A percentile compares a stretch with the other conserved stretches of the same genome.
These are phyloP conservation scores for Ostrea edulis DNA, from an alignment of 1,140 invertebrate species.

Conservation along the genomic window DNA sequence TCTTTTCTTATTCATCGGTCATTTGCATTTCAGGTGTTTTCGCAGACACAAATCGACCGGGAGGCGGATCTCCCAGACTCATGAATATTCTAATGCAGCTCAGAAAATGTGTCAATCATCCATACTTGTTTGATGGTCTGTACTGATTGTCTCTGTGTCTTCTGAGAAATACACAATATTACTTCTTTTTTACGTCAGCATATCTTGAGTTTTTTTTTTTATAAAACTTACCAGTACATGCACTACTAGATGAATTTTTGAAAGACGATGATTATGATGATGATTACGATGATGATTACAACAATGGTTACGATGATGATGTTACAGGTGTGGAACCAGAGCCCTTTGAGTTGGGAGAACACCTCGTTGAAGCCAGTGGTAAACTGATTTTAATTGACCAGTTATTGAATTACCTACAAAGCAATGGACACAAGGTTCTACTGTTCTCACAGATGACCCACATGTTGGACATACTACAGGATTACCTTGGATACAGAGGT, in stretches of 20 bases:
- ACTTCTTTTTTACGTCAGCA: not conserved
- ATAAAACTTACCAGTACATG: not conserved
- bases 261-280: not conserved
- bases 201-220: not conserved
- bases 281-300: not conserved
- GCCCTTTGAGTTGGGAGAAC: constrained; percentile 79
- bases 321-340: constrained; percentile 77
- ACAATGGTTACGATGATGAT: too few relatives aligned
- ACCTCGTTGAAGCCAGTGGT: constrained; percentile 82
- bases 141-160: not conserved
- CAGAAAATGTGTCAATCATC: constrained; percentile 79
- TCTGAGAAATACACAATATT: too few relatives aligned
- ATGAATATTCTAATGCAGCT: constrained; percentile 79
- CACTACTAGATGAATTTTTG: not conserved
- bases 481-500: constrained; percentile 80
- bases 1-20: too few relatives aligned
- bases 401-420: constrained; percentile 89
- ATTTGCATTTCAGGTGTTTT: constrained; percentile 71
- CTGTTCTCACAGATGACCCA: constrained; percentile 99
- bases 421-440: constrained; percentile 93
- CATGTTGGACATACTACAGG: constrained; percentile 97
- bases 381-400: constrained; percentile 94
- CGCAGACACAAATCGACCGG: constrained; percentile 61
- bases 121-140: constrained; percentile 79
- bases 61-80: constrained; percentile 66